Evolutionary conservation across 2,113 vertebrate species (phyloP).

Genomic region (Actinemys pallida): DNA sequence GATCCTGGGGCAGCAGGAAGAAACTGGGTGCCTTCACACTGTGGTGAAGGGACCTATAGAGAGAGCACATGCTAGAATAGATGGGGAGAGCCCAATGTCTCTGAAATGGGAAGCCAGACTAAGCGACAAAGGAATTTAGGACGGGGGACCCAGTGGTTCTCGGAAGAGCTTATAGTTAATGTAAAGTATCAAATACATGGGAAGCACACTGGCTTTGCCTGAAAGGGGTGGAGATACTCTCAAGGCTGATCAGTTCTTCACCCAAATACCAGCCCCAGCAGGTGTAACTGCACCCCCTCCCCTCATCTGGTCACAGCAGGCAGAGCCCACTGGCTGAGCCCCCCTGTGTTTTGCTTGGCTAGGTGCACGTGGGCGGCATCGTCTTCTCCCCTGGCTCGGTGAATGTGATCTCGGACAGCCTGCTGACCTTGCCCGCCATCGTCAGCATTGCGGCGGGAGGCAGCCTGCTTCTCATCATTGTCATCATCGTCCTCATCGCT

Average conservation of each 20-base stretch:
- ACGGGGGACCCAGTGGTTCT: not conserved
- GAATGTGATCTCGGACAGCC: slow-evolving; percentile 93
- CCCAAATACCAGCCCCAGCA: not conserved
- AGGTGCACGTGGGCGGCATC: slow-evolving; percentile 96
- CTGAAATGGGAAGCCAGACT: not conserved
- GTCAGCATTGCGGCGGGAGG: slow-evolving; percentile 96
- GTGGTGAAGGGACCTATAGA: not conserved
- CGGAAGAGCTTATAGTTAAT: not conserved
- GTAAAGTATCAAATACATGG: not conserved
- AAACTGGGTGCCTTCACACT: not conserved
- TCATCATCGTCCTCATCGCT: slow-evolving; percentile 97
- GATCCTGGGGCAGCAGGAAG: not conserved
- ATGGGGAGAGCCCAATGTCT: not conserved
- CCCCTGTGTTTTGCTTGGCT: not conserved
- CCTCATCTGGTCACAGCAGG: not conserved
- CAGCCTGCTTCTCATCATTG: slow-evolving; percentile 96
- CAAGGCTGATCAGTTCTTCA: not conserved
- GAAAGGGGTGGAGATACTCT: not conserved
- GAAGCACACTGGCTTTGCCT: not conserved
- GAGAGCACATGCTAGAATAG: not conserved
- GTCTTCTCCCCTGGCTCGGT: slow-evolving; percentile 92
- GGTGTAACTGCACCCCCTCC: too few relatives aligned
- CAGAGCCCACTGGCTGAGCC: not conserved
- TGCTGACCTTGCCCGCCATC: slow-evolving; percentile 95
- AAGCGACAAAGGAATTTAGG: not conserved